These are phyloP conservation scores for Phocoena sinus DNA, from an alignment of 2,113 vertebrate species.

Conservation along the genomic window DNA sequence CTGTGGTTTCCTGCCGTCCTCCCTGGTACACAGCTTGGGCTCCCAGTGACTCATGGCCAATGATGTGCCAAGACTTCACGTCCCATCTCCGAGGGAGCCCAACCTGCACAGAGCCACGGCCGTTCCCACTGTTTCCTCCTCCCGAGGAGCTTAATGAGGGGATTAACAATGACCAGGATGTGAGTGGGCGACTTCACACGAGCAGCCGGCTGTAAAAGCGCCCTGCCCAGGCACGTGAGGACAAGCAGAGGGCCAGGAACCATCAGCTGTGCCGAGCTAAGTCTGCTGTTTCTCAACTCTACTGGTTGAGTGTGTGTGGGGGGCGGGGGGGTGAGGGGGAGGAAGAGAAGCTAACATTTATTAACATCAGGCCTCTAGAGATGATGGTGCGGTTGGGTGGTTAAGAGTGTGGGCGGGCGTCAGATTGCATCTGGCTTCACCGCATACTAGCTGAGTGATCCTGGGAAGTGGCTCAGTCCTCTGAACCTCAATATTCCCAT, in stretches of 20 bases:
- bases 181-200: neutral
- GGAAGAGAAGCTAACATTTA: neutral
- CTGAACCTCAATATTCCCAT: neutral
- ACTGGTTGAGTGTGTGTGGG: neutral
- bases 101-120: neutral
- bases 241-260: neutral
- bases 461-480: neutral
- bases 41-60: constrained; percentile 56
- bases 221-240: neutral
- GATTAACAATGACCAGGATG: constrained; percentile 24
- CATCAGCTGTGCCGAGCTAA: neutral
- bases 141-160: neutral
- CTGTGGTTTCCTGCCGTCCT: constrained; percentile 79
- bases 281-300: neutral
- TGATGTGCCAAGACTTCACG: constrained; percentile 63
- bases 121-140: constrained; percentile 8
- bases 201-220: neutral
- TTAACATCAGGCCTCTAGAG: constrained; percentile 21
- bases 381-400: neutral
- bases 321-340: neutral
- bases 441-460: neutral
- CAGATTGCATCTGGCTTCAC: neutral
- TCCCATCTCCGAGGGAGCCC: constrained; percentile 48
- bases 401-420: neutral
- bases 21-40: constrained; percentile 30